A percentile compares a stretch with the other conserved stretches of the same genome.
Conservation (phyloP, 2,888 invertebrate genomes). For the Blomia tropicalis region DNA sequence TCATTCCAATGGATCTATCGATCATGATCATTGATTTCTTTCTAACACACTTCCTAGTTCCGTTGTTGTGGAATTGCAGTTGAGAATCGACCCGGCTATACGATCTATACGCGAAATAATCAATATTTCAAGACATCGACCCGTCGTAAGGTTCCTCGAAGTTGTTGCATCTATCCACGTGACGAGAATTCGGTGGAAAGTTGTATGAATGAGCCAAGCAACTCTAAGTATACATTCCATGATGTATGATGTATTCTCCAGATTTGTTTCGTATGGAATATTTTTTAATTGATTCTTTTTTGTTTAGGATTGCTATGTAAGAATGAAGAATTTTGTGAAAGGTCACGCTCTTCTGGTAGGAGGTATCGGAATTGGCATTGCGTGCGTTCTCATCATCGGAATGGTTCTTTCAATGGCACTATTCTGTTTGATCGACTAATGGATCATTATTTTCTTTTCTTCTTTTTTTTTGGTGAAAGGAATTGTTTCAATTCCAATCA, state of each 20-base stretch:
- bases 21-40: not conserved
- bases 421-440: constrained; percentile 54
- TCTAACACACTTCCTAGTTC: constrained; percentile 21
- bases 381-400: constrained; percentile 67
- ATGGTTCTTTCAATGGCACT: constrained; percentile 66
- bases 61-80: constrained; percentile 25
- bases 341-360: constrained; percentile 62
- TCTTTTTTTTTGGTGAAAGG: not conserved
- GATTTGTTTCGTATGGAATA: not conserved
- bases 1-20: not conserved
- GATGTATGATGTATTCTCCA: constrained; percentile 1
- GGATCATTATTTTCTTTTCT: not conserved
- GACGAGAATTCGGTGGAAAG: not conserved
- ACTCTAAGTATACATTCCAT: not conserved
- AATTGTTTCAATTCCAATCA: no score
- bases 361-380: constrained; percentile 60
- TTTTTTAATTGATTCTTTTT: not conserved
- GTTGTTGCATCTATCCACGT: constrained; percentile 22
- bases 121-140: not conserved
- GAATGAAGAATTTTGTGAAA: constrained; percentile 31
- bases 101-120: constrained; percentile 18
- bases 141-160: constrained; percentile 20
- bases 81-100: not conserved
- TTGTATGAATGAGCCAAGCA: not conserved
- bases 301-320: constrained; percentile 29